Conservation (phyloP, 2,113 vertebrate genomes). For the Erinaceus europaeus region DNA sequence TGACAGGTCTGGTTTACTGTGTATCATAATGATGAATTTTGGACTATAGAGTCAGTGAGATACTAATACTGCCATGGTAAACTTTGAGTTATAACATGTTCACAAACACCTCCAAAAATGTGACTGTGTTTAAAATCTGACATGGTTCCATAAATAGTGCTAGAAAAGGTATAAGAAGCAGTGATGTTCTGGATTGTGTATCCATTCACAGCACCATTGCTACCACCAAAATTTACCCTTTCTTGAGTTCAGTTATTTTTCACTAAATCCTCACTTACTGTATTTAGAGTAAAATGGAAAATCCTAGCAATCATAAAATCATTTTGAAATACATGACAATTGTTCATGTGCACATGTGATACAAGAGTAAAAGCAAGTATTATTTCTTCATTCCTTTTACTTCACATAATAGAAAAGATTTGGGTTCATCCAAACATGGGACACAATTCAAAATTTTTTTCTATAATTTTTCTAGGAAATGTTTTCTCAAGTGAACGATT, state of each 20-base stretch:
- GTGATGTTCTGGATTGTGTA: neutral
- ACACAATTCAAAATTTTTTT: conserved; percentile 34
- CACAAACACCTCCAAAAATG: neutral
- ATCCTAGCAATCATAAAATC: neutral
- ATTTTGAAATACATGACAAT: neutral
- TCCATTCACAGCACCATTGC: neutral
- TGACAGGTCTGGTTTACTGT: neutral
- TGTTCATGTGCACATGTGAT: neutral
- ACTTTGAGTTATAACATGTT: neutral
- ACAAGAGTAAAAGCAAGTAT: neutral
- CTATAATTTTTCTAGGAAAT: conserved; percentile 33
- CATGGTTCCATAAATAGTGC: neutral
- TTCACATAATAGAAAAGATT: neutral
- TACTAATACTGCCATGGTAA: neutral
- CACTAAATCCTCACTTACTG: neutral
- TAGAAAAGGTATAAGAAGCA: neutral
- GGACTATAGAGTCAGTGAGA: neutral
- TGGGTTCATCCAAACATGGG: neutral
- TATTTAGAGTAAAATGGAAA: conserved; percentile 16
- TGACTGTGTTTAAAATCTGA: neutral
- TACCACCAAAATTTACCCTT: neutral
- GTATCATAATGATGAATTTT: neutral
- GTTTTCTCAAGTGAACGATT: conserved; percentile 54
- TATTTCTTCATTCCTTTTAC: neutral
- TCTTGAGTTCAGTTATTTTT: neutral